Base-by-base conservation (phyloP, 2,797 vertebrate genomes). In the Eutrigla gurnardus region DNA sequence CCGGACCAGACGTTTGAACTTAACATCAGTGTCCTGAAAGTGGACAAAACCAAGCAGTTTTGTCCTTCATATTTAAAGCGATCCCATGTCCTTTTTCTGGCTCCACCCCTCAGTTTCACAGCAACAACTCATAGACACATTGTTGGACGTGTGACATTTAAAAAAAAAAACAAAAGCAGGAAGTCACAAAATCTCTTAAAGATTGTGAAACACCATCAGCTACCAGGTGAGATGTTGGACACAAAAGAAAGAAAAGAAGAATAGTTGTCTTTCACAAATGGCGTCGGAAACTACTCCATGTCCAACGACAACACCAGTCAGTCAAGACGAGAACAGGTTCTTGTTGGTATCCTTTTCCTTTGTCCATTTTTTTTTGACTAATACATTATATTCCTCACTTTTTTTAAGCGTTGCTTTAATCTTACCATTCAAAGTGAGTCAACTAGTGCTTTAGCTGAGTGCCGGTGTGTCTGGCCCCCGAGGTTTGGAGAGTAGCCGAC, bases 131-230 rank as follows among this genome's bases (percentile, higher is more conserved):
- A 63, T 52, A 58, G 59, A 78, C 35, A 73, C 55, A 33, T 75
- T 68, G 50, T 71, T 75, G 39, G 71, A 74, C 52, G 66, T 72
- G 58, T 62, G 83, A 85, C 69, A 85, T 85, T 89, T 83, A 54
- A 81, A 89, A 82, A 83, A 75, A 66, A 80, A 73, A 25, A 25
- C 1, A 25, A 25, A 25, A 25, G 25, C 25, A 25, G 25, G 25
- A 25, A 82, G 80, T 86, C 78, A 82, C 63, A 73, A n/a, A 50
- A 74, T 65, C 65, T 61, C 45, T 43, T 69, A 49, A 75, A 74
- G 68, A 52, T 39, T 73, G 77, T 82, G 68, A 84, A 73, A 86
- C 81, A 76, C 64, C 71, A 74, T 86, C 77, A 80, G 85, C 84
- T 88, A 90, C 81, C 42, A 52, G 73, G 73, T 80, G 75, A 86